Evolutionary conservation across 2,888 invertebrate species (phyloP), one percentile per base, ranked within the genome.

Genomic region (Polylopha cassiicola): DNA sequence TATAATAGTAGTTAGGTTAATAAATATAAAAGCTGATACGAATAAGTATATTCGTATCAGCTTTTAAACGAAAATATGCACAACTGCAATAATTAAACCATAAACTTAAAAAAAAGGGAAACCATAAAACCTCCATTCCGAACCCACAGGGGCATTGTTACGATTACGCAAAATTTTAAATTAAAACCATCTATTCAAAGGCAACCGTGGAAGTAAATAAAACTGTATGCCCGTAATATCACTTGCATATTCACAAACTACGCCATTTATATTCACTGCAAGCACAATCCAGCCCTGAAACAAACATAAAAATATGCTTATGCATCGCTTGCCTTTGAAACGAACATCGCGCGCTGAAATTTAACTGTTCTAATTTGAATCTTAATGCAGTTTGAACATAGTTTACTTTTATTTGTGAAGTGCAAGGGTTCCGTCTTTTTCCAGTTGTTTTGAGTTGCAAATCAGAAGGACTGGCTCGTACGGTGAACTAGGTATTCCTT

Each of bases 241-340:
- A 48, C 48, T 49, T 47, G 60, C 70, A 65, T 67, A 67, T 69
- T 66, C 56, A 62, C 50, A 58, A 61, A 65, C 56, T 51, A 50
- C 53, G 37, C 44, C 53, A 63, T 73, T 72, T 61, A 62, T 70
- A 73, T 74, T 69, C 70, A 65, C 63, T 69, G 67, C 70, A 66
- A 55, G 58, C 63, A 55, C 55, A 67, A 61, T 59, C 55, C 61
- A 53, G 46, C 55, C 57, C 61, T 65, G 60, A 63, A 65, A 63
- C 58, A 58, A 63, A 48, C 46, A 53, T 48, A 53, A 55, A 55
- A 55, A 69, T 65, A 69, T 64, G 55, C 56, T 58, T 62, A 61
- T 62, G 58, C 63, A 58, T 55, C 33, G 44, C 43, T 44, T 37
- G 31, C 17, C 43, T 43, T 31, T 36, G 26, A 31, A 41, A 31